Evolutionary conservation across 2,888 invertebrate genomes (phyloP).

Genomic region (Drosophila colorata): DNA sequence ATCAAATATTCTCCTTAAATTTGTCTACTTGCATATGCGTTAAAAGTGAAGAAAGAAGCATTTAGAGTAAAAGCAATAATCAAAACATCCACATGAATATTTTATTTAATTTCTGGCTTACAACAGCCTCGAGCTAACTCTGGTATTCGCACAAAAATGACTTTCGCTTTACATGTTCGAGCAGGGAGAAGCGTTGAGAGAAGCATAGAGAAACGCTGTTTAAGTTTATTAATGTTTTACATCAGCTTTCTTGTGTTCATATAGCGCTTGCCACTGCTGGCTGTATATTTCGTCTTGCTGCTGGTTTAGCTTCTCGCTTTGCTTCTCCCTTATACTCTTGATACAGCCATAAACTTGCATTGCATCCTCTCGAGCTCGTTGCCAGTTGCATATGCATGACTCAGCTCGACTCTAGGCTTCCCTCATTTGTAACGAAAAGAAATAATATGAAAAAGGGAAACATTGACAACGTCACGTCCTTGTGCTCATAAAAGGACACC

Average conservation of each 20-base stretch:
- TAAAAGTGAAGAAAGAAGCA: background rate
- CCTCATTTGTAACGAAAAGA: slow-evolving; percentile 10
- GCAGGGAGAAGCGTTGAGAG: background rate
- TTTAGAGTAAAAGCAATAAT: background rate
- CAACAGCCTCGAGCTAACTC: too few species aligned
- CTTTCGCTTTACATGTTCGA: too few species aligned
- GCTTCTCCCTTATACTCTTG: background rate
- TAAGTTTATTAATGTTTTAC: background rate
- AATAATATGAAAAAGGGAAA: slow-evolving; percentile 17
- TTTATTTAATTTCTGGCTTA: too few species aligned
- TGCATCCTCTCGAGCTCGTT: slow-evolving; percentile 16
- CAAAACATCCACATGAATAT: background rate
- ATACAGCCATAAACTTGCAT: slow-evolving; percentile 29
- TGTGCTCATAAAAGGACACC: slow-evolving; percentile 44
- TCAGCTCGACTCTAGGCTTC: slow-evolving; percentile 15
- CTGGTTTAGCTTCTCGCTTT: background rate
- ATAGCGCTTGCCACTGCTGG: background rate
- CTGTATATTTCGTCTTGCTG: background rate
- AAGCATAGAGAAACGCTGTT: background rate
- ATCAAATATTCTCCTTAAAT: background rate
- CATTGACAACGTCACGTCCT: slow-evolving; percentile 61
- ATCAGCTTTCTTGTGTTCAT: background rate
- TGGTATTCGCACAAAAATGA: too few species aligned
- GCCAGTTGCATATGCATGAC: slow-evolving; percentile 43
- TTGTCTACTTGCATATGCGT: background rate